phyloP scores from a whole-genome alignment of 2,113 vertebrate species.

The Corapipo altera region DNA sequence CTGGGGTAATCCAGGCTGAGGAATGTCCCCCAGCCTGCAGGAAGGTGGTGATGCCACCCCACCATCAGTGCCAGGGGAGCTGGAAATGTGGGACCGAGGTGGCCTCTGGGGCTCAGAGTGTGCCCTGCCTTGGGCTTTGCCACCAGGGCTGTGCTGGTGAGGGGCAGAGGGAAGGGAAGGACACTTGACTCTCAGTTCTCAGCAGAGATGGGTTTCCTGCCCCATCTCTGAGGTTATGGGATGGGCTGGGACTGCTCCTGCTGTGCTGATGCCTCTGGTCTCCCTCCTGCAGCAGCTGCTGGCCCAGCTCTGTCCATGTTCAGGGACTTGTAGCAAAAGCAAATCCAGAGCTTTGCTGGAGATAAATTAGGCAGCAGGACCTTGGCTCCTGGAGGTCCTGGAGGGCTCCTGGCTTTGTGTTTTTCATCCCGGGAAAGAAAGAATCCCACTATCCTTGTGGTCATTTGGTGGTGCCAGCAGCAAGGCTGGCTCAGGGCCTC shows the following conservation, averaged over 20 bases:
- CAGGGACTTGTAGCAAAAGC: not conserved
- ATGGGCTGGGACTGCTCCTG: not conserved
- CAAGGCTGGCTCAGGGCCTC: not conserved
- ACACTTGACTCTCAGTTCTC: not conserved
- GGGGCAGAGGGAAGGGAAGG: not conserved
- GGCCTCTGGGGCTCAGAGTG: not conserved
- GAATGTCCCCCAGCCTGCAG: not conserved
- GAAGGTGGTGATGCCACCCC: not conserved
- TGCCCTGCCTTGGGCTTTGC: not conserved
- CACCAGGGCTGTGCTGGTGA: not conserved
- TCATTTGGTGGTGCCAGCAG: not conserved
- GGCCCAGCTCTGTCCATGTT: fast-evolving
- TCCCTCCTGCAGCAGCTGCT: not conserved
- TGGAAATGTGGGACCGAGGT: not conserved
- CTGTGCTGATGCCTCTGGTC: not conserved
- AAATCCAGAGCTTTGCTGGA: not conserved
- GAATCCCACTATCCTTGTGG: not conserved
- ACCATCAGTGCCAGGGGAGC: not conserved
- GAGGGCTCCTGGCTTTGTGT: not conserved
- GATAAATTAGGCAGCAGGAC: not conserved
- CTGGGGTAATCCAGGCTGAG: not conserved
- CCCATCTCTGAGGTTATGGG: not conserved
- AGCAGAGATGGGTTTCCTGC: not conserved
- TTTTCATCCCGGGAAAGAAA: not conserved
- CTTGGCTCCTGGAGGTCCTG: not conserved